phyloP scores from a whole-genome alignment of 2,113 vertebrate species.

The Prunella fulvescens region DNA sequence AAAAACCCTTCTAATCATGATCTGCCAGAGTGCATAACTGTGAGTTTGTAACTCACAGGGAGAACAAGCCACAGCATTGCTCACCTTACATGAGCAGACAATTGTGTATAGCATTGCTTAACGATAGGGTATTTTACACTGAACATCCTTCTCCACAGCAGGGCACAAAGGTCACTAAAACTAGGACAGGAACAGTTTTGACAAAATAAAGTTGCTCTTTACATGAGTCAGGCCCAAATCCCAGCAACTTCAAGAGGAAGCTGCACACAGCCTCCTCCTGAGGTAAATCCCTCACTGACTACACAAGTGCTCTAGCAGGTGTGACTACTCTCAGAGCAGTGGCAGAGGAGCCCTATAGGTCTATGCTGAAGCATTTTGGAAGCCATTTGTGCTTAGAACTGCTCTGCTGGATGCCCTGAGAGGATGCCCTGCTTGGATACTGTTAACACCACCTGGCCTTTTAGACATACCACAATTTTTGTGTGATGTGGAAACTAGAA shows the following conservation, averaged over 20 bases:
- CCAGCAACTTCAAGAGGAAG: background rate
- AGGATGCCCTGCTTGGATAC: rapidly evolving
- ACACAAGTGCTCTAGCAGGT: background rate
- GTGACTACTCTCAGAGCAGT: background rate
- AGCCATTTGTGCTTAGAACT: background rate
- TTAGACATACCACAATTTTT: background rate
- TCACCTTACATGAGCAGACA: background rate
- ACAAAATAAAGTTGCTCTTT: background rate
- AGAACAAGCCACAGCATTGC: background rate
- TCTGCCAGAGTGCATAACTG: background rate
- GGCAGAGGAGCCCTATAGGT: background rate
- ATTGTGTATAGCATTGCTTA: background rate
- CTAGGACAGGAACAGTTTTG: background rate
- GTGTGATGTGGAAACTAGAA: background rate
- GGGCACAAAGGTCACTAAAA: background rate
- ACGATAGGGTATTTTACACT: background rate
- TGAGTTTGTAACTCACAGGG: background rate
- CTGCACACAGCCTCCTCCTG: background rate
- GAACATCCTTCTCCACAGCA: background rate
- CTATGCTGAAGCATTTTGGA: background rate
- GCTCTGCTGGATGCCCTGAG: background rate
- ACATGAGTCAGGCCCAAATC: background rate
- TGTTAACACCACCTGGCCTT: background rate
- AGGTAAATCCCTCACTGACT: background rate
- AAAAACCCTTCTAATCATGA: background rate